Percentiles rank a stretch among this genome's conserved stretches.
phyloP scores from a whole-genome alignment of 2,113 vertebrate genomes.

The Lathamus discolor region DNA sequence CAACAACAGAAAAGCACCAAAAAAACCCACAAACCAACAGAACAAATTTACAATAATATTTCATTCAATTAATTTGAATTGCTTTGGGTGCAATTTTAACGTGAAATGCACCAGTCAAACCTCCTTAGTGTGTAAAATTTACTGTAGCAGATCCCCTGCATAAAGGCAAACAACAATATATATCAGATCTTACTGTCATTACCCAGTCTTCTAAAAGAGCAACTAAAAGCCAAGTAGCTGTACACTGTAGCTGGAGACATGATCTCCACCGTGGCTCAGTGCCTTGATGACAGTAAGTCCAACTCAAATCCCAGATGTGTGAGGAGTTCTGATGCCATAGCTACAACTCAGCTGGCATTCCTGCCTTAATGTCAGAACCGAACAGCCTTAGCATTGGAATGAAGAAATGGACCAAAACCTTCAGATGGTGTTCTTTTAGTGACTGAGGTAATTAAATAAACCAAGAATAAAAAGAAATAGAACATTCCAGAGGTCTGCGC shows the following conservation, averaged over 20 bases:
- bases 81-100: not conserved
- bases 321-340: not conserved
- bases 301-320: not conserved
- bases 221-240: not conserved
- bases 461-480: not conserved
- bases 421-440: not conserved
- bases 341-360: not conserved
- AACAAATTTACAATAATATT: not conserved
- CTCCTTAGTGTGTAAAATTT: not conserved
- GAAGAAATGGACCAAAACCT: not conserved
- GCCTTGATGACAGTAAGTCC: not conserved
- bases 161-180: not conserved
- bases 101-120: not conserved
- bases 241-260: not conserved
- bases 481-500: not conserved
- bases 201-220: not conserved
- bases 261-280: rapidly evolving
- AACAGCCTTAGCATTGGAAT: not conserved
- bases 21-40: not conserved
- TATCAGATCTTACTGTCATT: not conserved
- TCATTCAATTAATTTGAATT: not conserved
- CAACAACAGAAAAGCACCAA: not conserved
- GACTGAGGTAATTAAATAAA: not conserved
- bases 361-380: not conserved
- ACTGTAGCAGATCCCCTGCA: not conserved